Base-by-base conservation (phyloP, 2,797 vertebrate genomes). In the Sparidentex hasta region DNA sequence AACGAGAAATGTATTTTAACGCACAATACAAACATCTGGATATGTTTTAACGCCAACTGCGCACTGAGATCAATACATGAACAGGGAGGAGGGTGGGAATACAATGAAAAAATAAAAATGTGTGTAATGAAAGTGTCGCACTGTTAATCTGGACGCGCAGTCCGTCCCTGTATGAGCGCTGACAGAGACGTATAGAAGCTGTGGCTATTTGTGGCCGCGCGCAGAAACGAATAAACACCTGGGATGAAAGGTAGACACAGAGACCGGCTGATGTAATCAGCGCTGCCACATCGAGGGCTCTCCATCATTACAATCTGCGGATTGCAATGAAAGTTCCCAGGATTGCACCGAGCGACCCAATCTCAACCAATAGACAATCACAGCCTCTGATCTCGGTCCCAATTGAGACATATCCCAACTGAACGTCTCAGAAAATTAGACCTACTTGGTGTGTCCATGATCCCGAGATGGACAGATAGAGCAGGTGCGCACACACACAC, bases 161-260 rank as follows among this genome's bases (percentile, higher is more conserved):
- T 55, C 52, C 41, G 72, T 65, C 52, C 48, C 72, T 55, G 62
- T 50, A 78, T 76, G 78, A 76, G 75, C 82, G 76, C 5, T 91
- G 92, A 93, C 65, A 83, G 4, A 79, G 72, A 88, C 61, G 92
- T 90, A 83, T 80, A 76, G 90, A 92, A 43, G 88, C 92, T 91
- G 86, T 81, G 85, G 94, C 88, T 94, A 88, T 94, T 94, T 93
- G 93, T 90, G 83, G 92, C 93, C 82, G 80, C 6, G 61, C 72
- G 85, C 93, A 93, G 25, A 79, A 84, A 87, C 85, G 88, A 87
- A 90, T 92, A 95, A 94, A 95, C 93, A 93, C 94, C 93, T 93
- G 92, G 82, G 89, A 92, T 82, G 94, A 94, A 87, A 95, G 94
- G 93, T 92, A 94, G 88, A 93, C 93, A 93, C 92, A 70, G 82